A percentile compares a stretch with the other conserved stretches of the same genome.
Conservation (phyloP, 2,888 invertebrate genomes). For the Limenitis camilla region DNA sequence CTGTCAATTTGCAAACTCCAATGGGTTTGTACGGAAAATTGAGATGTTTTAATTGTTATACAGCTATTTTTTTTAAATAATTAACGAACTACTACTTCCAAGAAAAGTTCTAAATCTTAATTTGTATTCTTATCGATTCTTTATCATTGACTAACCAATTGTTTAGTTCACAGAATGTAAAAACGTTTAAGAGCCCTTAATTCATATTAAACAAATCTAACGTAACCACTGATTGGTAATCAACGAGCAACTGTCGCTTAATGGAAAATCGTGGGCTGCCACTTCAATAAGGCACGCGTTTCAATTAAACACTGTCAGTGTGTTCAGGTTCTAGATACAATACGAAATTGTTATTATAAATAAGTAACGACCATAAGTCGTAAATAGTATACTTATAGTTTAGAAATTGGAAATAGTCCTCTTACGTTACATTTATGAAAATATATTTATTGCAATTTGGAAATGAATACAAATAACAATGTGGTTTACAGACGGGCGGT, state of each 20-base stretch:
- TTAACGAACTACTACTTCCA: not conserved
- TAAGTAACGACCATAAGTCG: too few relatives aligned
- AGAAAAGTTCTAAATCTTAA: not conserved
- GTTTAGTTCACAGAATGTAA: conserved; percentile 19
- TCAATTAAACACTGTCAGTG: conserved; percentile 6
- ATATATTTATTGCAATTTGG: not conserved
- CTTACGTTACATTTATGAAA: not conserved
- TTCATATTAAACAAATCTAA: conserved; percentile 17
- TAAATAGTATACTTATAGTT: too few relatives aligned
- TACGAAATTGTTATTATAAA: too few relatives aligned
- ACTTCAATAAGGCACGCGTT: conserved; percentile 14
- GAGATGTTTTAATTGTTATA: too few relatives aligned
- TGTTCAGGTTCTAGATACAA: too few relatives aligned
- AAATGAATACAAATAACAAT: not conserved
- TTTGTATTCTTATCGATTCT: conserved; percentile 8
- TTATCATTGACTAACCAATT: conserved; percentile 8
- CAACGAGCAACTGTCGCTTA: conserved; percentile 16
- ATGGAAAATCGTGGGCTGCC: conserved; percentile 23
- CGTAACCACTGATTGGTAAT: conserved; percentile 22
- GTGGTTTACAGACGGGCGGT: conserved; percentile 65
- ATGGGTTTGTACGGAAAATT: too few relatives aligned
- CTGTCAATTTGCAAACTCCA: not conserved
- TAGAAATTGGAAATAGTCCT: too few relatives aligned
- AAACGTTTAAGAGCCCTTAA: conserved; percentile 18
- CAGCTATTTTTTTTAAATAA: too few relatives aligned